Evolutionary conservation across 2,113 vertebrate genomes (phyloP).

Genomic region (Campylomormyrus tamandua): DNA sequence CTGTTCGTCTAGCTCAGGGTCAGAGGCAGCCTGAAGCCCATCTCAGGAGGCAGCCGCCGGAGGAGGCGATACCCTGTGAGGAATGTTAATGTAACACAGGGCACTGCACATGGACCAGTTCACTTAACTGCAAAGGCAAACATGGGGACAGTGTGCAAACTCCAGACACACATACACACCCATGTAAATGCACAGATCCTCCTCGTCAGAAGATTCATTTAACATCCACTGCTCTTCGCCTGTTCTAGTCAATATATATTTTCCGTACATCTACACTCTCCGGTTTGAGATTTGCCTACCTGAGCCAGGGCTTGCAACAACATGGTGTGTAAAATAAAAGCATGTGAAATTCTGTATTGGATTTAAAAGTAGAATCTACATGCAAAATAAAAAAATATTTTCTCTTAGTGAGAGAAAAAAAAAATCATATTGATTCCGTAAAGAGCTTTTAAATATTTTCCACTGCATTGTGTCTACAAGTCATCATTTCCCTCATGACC

Average conservation of each 20-base stretch:
- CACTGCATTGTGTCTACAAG: neutral
- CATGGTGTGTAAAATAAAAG: neutral
- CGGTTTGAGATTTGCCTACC: neutral
- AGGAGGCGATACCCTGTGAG: neutral
- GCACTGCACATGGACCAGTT: neutral
- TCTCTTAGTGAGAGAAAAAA: neutral
- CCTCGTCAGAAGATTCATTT: neutral
- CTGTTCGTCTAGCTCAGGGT: neutral
- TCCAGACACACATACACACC: neutral
- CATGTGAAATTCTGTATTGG: neutral
- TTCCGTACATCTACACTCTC: neutral
- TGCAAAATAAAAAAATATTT: neutral
- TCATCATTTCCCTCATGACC: neutral
- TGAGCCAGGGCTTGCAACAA: neutral
- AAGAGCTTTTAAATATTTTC: neutral
- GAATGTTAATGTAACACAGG: neutral
- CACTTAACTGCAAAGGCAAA: neutral
- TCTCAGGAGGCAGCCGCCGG: neutral
- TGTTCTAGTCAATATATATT: neutral
- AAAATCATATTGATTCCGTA: neutral
- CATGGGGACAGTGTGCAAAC: neutral
- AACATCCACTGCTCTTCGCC: neutral
- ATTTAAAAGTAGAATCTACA: neutral
- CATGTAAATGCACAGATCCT: neutral
- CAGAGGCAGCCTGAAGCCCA: neutral